phyloP scores from a whole-genome alignment of 2,888 invertebrate genomes.

The Boloria selene region DNA sequence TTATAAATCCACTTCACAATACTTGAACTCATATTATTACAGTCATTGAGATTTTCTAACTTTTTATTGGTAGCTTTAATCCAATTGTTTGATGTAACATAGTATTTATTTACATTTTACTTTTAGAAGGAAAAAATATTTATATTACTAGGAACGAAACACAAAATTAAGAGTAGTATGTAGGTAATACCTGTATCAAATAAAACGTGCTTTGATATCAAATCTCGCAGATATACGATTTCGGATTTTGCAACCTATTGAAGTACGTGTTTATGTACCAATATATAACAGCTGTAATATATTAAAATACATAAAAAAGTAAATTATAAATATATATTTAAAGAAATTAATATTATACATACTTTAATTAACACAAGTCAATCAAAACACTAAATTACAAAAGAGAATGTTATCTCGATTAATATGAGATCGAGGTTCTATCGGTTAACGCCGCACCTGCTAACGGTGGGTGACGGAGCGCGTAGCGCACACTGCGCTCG shows the following conservation, averaged over 20 bases:
- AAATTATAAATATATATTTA: no score
- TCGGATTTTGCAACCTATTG: neutral
- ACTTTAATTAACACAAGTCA: no score
- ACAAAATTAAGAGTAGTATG: neutral
- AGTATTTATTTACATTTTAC: no score
- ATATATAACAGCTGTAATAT: no score
- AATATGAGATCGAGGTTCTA: slow-evolving; percentile 47
- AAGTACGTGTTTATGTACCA: no score
- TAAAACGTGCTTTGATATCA: neutral
- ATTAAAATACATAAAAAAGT: no score
- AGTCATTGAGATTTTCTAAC: neutral
- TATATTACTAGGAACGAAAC: neutral
- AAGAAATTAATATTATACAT: no score
- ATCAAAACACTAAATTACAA: slow-evolving; percentile 6
- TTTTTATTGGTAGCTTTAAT: no score
- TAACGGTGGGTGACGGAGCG: slow-evolving; percentile 46
- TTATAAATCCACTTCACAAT: slow-evolving; percentile 22
- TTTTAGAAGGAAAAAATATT: no score
- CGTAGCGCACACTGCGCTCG: slow-evolving; percentile 73
- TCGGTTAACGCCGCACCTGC: slow-evolving; percentile 42
- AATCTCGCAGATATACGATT: neutral
- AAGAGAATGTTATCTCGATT: slow-evolving; percentile 37
- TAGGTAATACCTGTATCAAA: neutral
- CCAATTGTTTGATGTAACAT: no score
- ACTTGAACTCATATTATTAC: neutral